phyloP scores from a whole-genome alignment of 1,140 invertebrate genomes.

The Drosophila kanapiae region DNA sequence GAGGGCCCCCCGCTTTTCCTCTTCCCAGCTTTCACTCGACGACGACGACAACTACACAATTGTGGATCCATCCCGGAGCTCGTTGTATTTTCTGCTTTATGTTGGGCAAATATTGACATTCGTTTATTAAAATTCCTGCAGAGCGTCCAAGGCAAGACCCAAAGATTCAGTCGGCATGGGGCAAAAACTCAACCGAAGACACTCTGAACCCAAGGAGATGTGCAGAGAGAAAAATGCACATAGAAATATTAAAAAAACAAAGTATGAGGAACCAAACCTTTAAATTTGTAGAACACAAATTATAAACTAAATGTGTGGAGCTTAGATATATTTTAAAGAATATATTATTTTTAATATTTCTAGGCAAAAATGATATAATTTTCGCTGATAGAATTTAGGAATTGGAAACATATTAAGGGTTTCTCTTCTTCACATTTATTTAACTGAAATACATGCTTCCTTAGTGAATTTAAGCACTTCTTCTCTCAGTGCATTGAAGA shows the following conservation, averaged over 20 bases:
- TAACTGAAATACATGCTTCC: background rate
- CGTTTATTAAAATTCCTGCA: constrained; percentile 83
- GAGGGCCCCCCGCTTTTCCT: constrained; percentile 2
- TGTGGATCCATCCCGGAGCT: constrained; percentile 26
- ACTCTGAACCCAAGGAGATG: constrained; percentile 23
- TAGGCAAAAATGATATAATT: background rate
- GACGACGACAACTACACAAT: constrained; percentile 26
- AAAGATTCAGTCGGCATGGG: constrained; percentile 39
- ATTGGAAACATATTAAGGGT: background rate
- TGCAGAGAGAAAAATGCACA: constrained; percentile 6
- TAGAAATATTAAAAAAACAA: background rate
- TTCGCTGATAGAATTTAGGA: too few species aligned
- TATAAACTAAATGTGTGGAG: background rate
- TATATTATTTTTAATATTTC: background rate
- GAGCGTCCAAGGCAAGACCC: constrained; percentile 62
- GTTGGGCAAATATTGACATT: constrained; percentile 84
- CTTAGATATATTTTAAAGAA: background rate
- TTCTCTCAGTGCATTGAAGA: constrained; percentile 1
- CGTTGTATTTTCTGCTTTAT: constrained; percentile 83
- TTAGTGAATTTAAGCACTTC: background rate
- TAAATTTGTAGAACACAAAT: too few species aligned
- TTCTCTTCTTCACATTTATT: too few species aligned
- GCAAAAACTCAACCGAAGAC: constrained; percentile 30
- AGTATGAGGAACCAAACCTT: background rate
- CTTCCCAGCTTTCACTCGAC: constrained; percentile 5